These are phyloP conservation scores for Sipha maydis DNA, from an alignment of 2,888 invertebrate species.

Conservation along the genomic window DNA sequence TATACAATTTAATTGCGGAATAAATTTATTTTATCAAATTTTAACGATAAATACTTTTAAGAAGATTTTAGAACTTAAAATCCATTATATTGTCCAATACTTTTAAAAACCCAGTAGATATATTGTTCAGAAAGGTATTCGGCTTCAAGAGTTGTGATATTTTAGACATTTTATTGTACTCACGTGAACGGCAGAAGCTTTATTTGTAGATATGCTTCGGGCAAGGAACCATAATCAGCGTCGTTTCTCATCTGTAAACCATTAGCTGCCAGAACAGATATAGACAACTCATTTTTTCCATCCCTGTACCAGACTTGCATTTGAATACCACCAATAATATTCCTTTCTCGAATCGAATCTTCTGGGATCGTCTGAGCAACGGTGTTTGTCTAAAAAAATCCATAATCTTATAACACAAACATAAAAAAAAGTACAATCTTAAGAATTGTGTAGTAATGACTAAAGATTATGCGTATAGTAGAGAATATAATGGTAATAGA, in stretches of 20 bases:
- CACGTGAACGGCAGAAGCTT: slow-evolving; percentile 83
- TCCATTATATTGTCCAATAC: too few species aligned
- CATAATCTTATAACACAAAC: not conserved
- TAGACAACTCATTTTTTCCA: slow-evolving; percentile 83
- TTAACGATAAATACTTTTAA: too few species aligned
- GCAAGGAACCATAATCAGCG: slow-evolving; percentile 80
- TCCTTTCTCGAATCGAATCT: slow-evolving; percentile 80
- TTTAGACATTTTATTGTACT: slow-evolving; percentile 65
- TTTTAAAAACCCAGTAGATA: too few species aligned
- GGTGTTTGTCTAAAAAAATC: slow-evolving; percentile 32
- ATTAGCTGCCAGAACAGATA: slow-evolving; percentile 86
- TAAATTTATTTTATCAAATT: too few species aligned
- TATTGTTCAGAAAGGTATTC: too few species aligned
- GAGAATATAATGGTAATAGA: not conserved
- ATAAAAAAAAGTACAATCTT: not conserved
- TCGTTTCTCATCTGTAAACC: slow-evolving; percentile 84
- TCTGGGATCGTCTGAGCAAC: slow-evolving; percentile 70
- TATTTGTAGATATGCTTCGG: slow-evolving; percentile 87
- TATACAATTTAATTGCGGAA: too few species aligned
- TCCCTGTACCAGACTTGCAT: slow-evolving; percentile 90
- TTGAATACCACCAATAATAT: slow-evolving; percentile 82
- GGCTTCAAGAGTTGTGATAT: not conserved
- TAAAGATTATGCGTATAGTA: not conserved
- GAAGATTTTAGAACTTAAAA: too few species aligned
- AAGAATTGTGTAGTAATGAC: slow-evolving; percentile 7